A percentile compares a stretch with the other conserved stretches of the same genome.
These are phyloP conservation scores for Elephas maximus DNA, from an alignment of 2,113 vertebrate species.

Conservation along the genomic window DNA sequence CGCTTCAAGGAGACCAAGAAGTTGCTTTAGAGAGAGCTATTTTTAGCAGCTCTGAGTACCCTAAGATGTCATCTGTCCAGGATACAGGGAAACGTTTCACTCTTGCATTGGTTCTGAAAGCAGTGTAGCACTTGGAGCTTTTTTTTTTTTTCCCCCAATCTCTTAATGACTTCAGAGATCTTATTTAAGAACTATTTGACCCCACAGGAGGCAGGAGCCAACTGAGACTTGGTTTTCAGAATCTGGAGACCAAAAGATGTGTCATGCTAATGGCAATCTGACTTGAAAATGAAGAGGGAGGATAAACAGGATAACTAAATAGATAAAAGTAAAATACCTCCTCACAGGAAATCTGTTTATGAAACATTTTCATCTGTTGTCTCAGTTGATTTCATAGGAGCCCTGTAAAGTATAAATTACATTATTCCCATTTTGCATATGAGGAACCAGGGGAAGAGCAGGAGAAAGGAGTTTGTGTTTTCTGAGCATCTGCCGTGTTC, in stretches of 20 bases:
- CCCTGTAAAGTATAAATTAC: not conserved
- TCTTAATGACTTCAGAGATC: slow-evolving; percentile 34
- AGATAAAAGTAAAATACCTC: slow-evolving; percentile 13
- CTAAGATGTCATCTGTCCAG: slow-evolving; percentile 60
- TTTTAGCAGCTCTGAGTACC: slow-evolving; percentile 63
- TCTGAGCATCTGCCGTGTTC: not conserved
- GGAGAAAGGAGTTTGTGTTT: slow-evolving; percentile 13
- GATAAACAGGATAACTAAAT: not conserved
- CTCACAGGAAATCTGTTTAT: slow-evolving; percentile 35
- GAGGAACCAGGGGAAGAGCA: not conserved
- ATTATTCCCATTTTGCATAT: slow-evolving; percentile 34
- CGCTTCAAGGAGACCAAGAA: slow-evolving; percentile 63
- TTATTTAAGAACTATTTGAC: slow-evolving; percentile 27
- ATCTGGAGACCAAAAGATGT: slow-evolving; percentile 18
- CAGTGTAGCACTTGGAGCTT: slow-evolving; percentile 28
- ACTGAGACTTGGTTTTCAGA: slow-evolving; percentile 52
- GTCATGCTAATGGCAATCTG: slow-evolving; percentile 47
- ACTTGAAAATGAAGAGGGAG: slow-evolving; percentile 64
- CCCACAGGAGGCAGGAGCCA: not conserved
- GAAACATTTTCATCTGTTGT: slow-evolving; percentile 2
- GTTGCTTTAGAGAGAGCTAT: slow-evolving; percentile 65
- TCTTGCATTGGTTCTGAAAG: slow-evolving; percentile 67
- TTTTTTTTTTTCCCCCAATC: not conserved
- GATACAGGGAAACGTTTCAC: slow-evolving; percentile 27
- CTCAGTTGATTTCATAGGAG: slow-evolving; percentile 36